A percentile compares a stretch with the other conserved stretches of the same genome.
phyloP scores from a whole-genome alignment of 2,888 invertebrate genomes.

The Athalia cordata region DNA sequence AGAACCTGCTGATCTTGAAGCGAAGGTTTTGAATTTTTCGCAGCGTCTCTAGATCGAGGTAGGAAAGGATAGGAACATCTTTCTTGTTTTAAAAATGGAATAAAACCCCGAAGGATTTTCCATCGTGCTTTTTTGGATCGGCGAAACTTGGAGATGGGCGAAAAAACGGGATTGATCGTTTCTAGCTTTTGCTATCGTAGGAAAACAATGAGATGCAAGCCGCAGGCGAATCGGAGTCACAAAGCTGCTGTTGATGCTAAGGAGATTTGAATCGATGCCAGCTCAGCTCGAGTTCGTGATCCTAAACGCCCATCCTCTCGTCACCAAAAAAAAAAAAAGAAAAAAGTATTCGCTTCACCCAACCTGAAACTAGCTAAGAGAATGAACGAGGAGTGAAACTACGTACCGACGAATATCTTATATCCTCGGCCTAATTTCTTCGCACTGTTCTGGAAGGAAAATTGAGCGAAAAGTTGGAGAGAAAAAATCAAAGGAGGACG shows the following conservation, averaged over 20 bases:
- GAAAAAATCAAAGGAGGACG: too few relatives aligned
- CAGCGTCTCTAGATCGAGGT: too few relatives aligned
- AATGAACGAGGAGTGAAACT: neutral
- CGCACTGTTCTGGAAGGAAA: too few relatives aligned
- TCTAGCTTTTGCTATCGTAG: neutral
- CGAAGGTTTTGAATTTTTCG: neutral
- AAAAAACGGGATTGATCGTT: neutral
- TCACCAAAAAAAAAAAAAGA: slow-evolving; percentile 11
- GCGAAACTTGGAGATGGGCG: too few relatives aligned
- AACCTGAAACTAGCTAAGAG: neutral
- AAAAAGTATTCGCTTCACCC: neutral
- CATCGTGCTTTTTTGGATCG: too few relatives aligned
- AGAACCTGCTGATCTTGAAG: neutral
- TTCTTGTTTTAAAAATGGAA: too few relatives aligned
- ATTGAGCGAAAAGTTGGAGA: too few relatives aligned
- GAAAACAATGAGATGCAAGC: slow-evolving; percentile 8
- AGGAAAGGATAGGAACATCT: too few relatives aligned
- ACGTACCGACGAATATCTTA: neutral
- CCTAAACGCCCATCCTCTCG: slow-evolving; percentile 20
- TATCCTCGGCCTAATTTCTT: slow-evolving; percentile 4
- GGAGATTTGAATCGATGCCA: slow-evolving; percentile 40
- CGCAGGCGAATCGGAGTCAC: slow-evolving; percentile 9
- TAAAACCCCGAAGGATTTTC: too few relatives aligned
- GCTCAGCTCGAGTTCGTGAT: slow-evolving; percentile 11
- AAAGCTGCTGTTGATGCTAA: neutral